Evolutionary conservation across 1,140 invertebrate species (phyloP).

Genomic region (Bombus polaris): DNA sequence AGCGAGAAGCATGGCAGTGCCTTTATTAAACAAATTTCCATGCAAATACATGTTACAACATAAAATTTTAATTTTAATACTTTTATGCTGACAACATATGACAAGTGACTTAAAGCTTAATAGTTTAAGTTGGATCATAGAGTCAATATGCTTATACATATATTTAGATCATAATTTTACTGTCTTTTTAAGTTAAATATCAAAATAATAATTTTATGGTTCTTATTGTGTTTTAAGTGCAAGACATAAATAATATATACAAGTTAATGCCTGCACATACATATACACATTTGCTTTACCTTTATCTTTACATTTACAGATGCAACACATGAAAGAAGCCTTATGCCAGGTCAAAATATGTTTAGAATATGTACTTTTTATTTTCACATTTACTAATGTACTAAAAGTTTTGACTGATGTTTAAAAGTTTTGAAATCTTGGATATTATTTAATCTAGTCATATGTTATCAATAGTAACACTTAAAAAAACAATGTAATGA

Average conservation of each 20-base stretch:
- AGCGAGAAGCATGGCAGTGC: slow-evolving; percentile 58
- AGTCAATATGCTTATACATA: neutral
- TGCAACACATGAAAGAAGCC: neutral
- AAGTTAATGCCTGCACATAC: neutral
- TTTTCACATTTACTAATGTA: slow-evolving; percentile 10
- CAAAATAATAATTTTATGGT: neutral
- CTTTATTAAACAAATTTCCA: slow-evolving; percentile 62
- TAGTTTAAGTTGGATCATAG: slow-evolving; percentile 2
- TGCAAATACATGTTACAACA: slow-evolving; percentile 29
- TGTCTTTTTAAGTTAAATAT: neutral
- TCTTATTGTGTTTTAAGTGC: neutral
- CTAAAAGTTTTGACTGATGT: slow-evolving; percentile 14
- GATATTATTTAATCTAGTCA: slow-evolving; percentile 77
- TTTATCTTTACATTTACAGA: neutral
- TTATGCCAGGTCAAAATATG: neutral
- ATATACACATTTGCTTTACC: neutral
- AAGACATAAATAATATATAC: neutral
- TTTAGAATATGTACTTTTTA: neutral
- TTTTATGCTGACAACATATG: slow-evolving; percentile 16
- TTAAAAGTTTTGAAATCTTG: slow-evolving; percentile 58
- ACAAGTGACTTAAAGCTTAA: slow-evolving; percentile 19
- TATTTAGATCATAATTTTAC: neutral
- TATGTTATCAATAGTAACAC: slow-evolving; percentile 62
- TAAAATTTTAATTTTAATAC: slow-evolving; percentile 10
- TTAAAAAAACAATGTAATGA: slow-evolving; percentile 64